Evolutionary conservation across 2,888 invertebrate species (phyloP).

Genomic region (Tetranychus piercei): DNA sequence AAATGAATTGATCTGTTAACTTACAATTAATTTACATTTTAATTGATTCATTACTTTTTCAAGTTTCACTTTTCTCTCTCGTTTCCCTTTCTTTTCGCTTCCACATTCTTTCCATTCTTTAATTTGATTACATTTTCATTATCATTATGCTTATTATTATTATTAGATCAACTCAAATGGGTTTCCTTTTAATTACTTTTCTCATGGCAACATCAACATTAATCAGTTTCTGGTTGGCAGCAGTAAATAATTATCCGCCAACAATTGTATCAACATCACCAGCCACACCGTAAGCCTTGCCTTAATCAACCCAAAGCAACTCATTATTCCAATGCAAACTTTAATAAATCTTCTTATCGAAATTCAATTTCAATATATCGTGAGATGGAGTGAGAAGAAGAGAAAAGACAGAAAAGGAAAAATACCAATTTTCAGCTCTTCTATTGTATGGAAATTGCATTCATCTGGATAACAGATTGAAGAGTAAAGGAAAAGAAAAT

Average conservation of each 20-base stretch:
- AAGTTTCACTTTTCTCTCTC: neutral
- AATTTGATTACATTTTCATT: neutral
- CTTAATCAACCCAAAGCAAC: neutral
- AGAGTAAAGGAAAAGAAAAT: too few species aligned
- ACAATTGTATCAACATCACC: conserved; percentile 12
- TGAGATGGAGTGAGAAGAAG: too few species aligned
- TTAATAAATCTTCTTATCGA: neutral
- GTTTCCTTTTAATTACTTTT: conserved; percentile 2
- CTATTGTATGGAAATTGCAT: too few species aligned
- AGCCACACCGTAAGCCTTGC: conserved; percentile 1
- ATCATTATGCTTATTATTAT: neutral
- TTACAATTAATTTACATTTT: neutral
- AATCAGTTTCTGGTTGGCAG: neutral
- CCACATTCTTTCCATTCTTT: too few species aligned
- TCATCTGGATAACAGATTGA: too few species aligned
- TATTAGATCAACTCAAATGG: neutral
- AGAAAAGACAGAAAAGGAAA: neutral
- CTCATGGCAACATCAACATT: neutral
- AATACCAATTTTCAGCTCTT: too few species aligned
- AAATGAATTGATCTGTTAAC: neutral
- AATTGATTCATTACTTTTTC: neutral
- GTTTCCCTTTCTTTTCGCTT: neutral
- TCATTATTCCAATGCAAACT: neutral
- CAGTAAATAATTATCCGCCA: conserved; percentile 12
- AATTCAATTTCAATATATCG: conserved; percentile 3